Percentiles rank a stretch among this genome's conserved stretches.
Evolutionary conservation across 1,140 invertebrate genomes (phyloP).

Genomic region (Papilio aristodemus): DNA sequence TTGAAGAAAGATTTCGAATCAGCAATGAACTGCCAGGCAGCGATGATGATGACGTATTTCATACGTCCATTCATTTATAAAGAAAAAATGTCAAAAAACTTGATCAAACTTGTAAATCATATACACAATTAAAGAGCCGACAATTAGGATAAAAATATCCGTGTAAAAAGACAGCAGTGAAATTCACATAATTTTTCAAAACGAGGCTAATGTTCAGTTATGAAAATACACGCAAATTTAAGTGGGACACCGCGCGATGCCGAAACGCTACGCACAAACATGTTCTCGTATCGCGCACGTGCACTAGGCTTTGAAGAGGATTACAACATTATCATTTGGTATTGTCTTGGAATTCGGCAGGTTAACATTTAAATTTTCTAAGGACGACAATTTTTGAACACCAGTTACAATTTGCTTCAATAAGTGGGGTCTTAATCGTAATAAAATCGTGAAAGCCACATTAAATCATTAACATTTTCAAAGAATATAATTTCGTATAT

Average conservation of each 20-base stretch:
- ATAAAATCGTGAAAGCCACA: no score
- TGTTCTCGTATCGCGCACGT: conserved; percentile 23
- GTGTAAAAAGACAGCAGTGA: conserved; percentile 15
- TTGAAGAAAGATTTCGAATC: no score
- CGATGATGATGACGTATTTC: neutral
- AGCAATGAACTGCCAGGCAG: no score
- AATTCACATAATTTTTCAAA: conserved; percentile 32
- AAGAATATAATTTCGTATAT: no score
- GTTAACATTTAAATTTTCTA: neutral
- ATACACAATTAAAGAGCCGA: conserved; percentile 2
- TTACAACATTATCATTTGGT: conserved; percentile 18
- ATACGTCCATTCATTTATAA: neutral
- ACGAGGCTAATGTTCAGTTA: conserved; percentile 39
- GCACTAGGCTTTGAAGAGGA: neutral
- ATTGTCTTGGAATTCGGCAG: neutral
- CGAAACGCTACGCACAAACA: conserved; percentile 24
- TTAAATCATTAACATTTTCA: no score
- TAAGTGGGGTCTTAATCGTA: no score
- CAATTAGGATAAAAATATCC: conserved; percentile 6
- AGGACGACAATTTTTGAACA: no score
- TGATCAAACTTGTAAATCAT: neutral
- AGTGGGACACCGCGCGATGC: conserved; percentile 34
- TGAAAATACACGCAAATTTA: conserved; percentile 41
- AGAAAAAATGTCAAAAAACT: neutral
- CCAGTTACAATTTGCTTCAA: no score